phyloP scores from a whole-genome alignment of 2,113 vertebrate species.

The Paradisaea rubra region DNA sequence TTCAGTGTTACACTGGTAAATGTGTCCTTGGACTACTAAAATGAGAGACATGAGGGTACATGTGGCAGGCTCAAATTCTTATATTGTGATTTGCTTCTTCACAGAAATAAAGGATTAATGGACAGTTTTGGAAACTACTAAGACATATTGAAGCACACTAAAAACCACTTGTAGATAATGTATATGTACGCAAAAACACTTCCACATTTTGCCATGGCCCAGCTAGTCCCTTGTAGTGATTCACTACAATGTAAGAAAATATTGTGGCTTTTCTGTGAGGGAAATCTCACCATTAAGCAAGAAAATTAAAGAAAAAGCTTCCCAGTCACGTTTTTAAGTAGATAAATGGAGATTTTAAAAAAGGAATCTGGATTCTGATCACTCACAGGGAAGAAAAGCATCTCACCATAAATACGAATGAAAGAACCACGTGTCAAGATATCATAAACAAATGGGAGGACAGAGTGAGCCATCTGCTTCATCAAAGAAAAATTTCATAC shows the following conservation, averaged over 20 bases:
- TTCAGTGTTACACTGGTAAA: background rate
- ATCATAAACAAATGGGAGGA: slow-evolving; percentile 7
- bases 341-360: background rate
- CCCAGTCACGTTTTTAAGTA: background rate
- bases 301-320: background rate
- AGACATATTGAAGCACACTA: background rate
- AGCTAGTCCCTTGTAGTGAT: background rate
- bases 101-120: background rate
- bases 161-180: background rate
- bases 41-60: background rate
- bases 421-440: slow-evolving; percentile 35
- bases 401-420: slow-evolving; percentile 2
- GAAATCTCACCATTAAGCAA: background rate
- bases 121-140: background rate
- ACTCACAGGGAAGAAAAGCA: background rate
- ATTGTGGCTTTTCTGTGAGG: background rate
- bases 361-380: background rate
- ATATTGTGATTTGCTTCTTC: background rate
- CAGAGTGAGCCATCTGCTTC: slow-evolving; percentile 25
- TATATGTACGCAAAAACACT: background rate
- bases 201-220: background rate
- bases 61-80: background rate
- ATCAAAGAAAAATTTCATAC: slow-evolving; percentile 21
- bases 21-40: background rate
- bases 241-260: background rate